phyloP scores from a whole-genome alignment of 2,888 invertebrate species.

The Maniola hyperantus region DNA sequence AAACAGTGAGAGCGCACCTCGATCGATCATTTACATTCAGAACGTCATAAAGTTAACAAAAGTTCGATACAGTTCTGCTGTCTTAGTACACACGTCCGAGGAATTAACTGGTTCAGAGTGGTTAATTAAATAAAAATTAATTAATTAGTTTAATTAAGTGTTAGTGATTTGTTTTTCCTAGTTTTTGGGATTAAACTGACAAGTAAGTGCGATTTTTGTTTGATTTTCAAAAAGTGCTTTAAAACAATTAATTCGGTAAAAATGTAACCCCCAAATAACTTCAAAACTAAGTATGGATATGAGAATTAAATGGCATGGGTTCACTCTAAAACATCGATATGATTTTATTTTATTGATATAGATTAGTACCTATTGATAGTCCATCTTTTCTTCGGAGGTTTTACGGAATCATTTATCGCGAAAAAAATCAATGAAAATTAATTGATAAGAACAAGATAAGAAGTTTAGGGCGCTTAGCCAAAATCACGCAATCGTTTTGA shows the following conservation, averaged over 20 bases:
- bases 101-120: slow-evolving; percentile 1
- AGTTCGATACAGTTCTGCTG: slow-evolving; percentile 24
- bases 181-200: not conserved
- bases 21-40: slow-evolving; percentile 40
- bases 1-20: slow-evolving; percentile 37
- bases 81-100: slow-evolving; percentile 23
- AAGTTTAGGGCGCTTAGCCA: not conserved
- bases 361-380: too few relatives aligned
- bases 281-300: not conserved
- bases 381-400: too few relatives aligned
- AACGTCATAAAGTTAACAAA: slow-evolving; percentile 28
- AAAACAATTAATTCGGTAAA: not conserved
- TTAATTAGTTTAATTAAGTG: not conserved
- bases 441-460: not conserved
- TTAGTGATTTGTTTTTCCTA: not conserved
- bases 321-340: too few relatives aligned
- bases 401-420: too few relatives aligned
- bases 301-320: too few relatives aligned
- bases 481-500: not conserved
- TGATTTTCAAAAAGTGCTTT: not conserved
- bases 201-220: slow-evolving; percentile 7
- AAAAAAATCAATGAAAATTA: not conserved
- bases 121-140: not conserved
- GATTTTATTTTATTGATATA: too few relatives aligned
- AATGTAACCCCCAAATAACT: not conserved